phyloP scores from a whole-genome alignment of 2,888 invertebrate species.

The Phyllotreta striolata region DNA sequence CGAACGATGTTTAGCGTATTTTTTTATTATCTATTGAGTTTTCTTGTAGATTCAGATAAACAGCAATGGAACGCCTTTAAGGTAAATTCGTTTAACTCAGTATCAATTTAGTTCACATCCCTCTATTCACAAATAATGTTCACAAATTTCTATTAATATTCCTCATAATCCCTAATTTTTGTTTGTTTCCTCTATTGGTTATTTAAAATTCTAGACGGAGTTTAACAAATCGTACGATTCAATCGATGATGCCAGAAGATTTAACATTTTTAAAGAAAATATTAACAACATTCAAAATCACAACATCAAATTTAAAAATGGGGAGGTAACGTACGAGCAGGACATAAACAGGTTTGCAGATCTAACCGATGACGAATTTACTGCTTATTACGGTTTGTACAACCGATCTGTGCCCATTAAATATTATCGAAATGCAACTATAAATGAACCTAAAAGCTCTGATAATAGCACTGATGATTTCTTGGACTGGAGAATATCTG shows the following conservation, averaged over 20 bases:
- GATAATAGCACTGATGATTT: slow-evolving; percentile 3
- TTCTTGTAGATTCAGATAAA: too few relatives aligned
- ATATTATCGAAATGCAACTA: not conserved
- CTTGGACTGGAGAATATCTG: slow-evolving; percentile 29
- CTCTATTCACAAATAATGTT: too few relatives aligned
- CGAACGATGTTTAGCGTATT: too few relatives aligned
- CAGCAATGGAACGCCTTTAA: too few relatives aligned
- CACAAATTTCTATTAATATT: too few relatives aligned
- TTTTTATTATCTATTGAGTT: too few relatives aligned
- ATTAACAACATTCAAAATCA: slow-evolving; percentile 29
- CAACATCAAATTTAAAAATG: slow-evolving; percentile 27
- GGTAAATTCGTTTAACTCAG: too few relatives aligned
- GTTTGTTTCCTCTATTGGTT: not conserved
- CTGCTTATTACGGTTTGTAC: slow-evolving; percentile 20
- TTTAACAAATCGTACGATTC: slow-evolving; percentile 33
- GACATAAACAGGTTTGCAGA: slow-evolving; percentile 32
- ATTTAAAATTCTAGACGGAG: slow-evolving; percentile 17
- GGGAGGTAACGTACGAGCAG: slow-evolving; percentile 25
- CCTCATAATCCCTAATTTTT: too few relatives aligned
- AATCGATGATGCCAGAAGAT: slow-evolving; percentile 24
- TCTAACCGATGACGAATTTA: slow-evolving; percentile 28
- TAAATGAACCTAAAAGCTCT: not conserved
- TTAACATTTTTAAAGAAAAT: slow-evolving; percentile 35
- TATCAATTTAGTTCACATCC: too few relatives aligned
- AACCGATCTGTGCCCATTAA: not conserved